Base-by-base conservation (phyloP, 2,113 vertebrate species). In the Phaethon lepturus region DNA sequence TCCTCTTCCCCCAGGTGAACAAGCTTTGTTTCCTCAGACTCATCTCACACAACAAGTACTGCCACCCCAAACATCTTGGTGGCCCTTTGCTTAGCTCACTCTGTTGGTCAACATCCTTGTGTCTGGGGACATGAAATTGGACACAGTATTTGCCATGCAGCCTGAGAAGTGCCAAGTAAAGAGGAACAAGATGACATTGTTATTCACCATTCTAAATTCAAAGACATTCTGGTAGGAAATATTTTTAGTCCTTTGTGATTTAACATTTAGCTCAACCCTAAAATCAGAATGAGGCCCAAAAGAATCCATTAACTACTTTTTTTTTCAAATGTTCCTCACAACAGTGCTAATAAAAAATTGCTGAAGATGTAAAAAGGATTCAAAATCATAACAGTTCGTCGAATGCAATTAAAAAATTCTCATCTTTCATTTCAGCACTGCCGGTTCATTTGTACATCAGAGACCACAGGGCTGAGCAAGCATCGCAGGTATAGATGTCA, bases 331-430 rank as follows among this genome's bases (percentile, higher is more conserved):
- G 0, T 77, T 94, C 63, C 45, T 94, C 47, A 47, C 20, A 87
- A 66, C 26, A 5, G 47, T 3, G 0, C 6, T 96, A 82, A 80
- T 76, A 52, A 91, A 93, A 94, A 75, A 85, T 53, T 85, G 77
- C 66, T 88, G 83, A 94, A 91, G 62, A 83, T n/a, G 17, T 83
- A 69, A 86, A 92, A 94, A 88, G 10, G 40, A 64, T 76, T 93
- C 22, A 58, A 93, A 88, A 73, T 52, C 67, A 11, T 55, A 87
- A 68, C 11, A 72, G 59, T 64, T 95, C 49, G 38, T 50, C 0
- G 0, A 77, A 87, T 62, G 31, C 49, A 88, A 90, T 93, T 93
- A 68, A 72, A 87, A 93, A 64, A 4, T 53, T 85, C 40, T 95
- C 33, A 45, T 91, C 58, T 88, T 86, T 75, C 45, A 38, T 86